Base-by-base conservation (phyloP, 2,888 invertebrate genomes). In the Drosophila borealis region DNA sequence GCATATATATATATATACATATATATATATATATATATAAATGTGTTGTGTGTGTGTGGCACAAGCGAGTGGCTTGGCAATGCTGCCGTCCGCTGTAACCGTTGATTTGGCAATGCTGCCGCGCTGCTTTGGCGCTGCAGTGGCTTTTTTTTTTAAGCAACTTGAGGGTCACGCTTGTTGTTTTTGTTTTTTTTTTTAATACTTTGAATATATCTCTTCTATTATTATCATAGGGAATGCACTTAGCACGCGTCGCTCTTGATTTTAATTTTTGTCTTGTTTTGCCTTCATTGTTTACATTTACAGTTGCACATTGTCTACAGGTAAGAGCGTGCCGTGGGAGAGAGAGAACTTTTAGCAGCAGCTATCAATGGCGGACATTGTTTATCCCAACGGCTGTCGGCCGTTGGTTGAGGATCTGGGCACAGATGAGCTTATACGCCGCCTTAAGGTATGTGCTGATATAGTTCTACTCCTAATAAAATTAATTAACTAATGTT, bases 381-480 rank as follows among this genome's bases (percentile, higher is more conserved):
- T 98, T 93, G 94, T 96, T 90, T 99, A 99, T 94, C 99, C 99
- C 90, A 95, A 96, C 91, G 98, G 98, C 91, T 98, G 98, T 93
- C 96, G 98, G 90, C 98, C 98, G 78, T 96, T 99, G 84, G 96
- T 96, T 84, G 98, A 98, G 93, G 98, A 98, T 93, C 94, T 99
- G 70, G 97, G 98, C 72, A 96, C 98, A 34, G 99, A 99, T 94
- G 99, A 99, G 93, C 94, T 99, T 60, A 98, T 99, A 89, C 95
- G 98, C 76, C 94, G 99, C 90, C 94, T 99, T 50, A 99, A 99
- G 95, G 97, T 97, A 93, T 73, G 68, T 36, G 48, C 19, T 41
- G 21, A 29, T 39, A 8, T 29, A 6, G 2, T 29, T 41, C 2
- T 17, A 29, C 4, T 29, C 21, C 41, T 48, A 14, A 4, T 34